A percentile compares a stretch with the other conserved stretches of the same genome.
These are phyloP conservation scores for Tenebrosternarchus preto DNA, from an alignment of 2,113 vertebrate genomes.

Conservation along the genomic window DNA sequence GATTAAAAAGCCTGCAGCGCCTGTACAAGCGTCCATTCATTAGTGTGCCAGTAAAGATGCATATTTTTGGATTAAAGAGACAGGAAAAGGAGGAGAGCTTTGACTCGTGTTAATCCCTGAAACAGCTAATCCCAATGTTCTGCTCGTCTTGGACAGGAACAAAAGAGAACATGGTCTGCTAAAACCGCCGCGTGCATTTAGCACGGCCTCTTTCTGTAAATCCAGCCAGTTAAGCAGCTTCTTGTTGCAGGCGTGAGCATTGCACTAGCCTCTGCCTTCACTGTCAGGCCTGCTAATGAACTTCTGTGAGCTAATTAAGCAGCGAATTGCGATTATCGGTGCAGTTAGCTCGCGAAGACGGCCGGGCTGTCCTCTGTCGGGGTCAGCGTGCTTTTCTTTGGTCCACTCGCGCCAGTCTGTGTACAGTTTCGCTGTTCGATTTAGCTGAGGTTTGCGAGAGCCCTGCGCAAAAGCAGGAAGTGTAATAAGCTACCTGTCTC, in stretches of 20 bases:
- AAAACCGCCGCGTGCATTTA: conserved; percentile 4
- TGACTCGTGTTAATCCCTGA: conserved; percentile 17
- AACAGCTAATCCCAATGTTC: conserved; percentile 50
- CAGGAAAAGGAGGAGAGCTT: conserved; percentile 7
- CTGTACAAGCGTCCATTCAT: not conserved
- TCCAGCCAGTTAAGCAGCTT: conserved; percentile 54
- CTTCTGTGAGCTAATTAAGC: conserved; percentile 66
- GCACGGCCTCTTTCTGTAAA: conserved; percentile 34
- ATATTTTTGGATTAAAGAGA: conserved; percentile 29
- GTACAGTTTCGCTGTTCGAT: not conserved
- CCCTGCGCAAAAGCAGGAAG: not conserved
- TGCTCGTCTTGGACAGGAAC: conserved; percentile 28
- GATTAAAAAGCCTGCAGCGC: conserved; percentile 5
- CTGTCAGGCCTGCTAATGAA: conserved; percentile 59
- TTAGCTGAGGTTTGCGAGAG: not conserved
- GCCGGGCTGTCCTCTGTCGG: conserved; percentile 56
- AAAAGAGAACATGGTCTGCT: conserved; percentile 3
- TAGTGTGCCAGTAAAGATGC: conserved; percentile 13
- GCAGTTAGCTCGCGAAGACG: conserved; percentile 48
- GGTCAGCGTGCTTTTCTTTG: conserved; percentile 52
- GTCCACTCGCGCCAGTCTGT: conserved; percentile 22
- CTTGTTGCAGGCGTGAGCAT: conserved; percentile 52
- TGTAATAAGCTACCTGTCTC: conserved; percentile 19
- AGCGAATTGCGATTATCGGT: conserved; percentile 56
- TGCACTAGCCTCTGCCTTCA: conserved; percentile 47